Base-by-base conservation (phyloP, 2,797 vertebrate species). In the Gymnodraco acuticeps region DNA sequence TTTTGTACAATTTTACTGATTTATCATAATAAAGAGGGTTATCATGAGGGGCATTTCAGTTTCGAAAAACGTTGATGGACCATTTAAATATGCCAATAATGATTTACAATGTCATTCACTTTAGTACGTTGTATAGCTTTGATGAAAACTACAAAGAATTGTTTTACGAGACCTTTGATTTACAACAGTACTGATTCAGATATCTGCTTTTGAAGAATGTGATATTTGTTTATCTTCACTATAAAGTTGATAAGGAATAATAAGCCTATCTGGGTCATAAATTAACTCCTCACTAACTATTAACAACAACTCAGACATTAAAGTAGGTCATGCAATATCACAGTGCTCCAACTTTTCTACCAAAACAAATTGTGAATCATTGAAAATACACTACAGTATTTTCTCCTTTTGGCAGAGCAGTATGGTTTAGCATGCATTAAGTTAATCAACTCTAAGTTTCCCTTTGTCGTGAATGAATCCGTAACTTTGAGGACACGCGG, bases 201-300 rank as follows among this genome's bases (percentile, higher is more conserved):
- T 45, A 76, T 70, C 65, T 68, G 63, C 70, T 74, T 82, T 74
- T 75, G 56, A 79, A 56, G 46, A 53, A 10, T 19, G 19, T 51
- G 1, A 2, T 73, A 70, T 76, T 77, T 82, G 27, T 81, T 74
- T 83, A 62, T 70, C 65, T 59, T 78, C 46, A 45, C 2, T 4
- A 14, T 20, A 71, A 85, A 27, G 27, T 27, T 27, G 64, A 87
- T 77, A 82, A 86, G 78, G 78, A 84, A 89, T 91, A 74, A 91
- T 94, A 93, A 86, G 10, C 33, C 69, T 73, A 78, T 87, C 47
- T 77, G 77, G 77, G 81, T 68, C 85, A 82, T 27, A 46, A 17
- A 42, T 41, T 54, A 54, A 55, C 75, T 62, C 20, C 64, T 70
- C 60, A 86, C 50, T 48, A 75, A 84, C 70, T 66, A 89, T 83